phyloP scores from a whole-genome alignment of 2,888 invertebrate genomes.

The Eupithecia subumbrata region DNA sequence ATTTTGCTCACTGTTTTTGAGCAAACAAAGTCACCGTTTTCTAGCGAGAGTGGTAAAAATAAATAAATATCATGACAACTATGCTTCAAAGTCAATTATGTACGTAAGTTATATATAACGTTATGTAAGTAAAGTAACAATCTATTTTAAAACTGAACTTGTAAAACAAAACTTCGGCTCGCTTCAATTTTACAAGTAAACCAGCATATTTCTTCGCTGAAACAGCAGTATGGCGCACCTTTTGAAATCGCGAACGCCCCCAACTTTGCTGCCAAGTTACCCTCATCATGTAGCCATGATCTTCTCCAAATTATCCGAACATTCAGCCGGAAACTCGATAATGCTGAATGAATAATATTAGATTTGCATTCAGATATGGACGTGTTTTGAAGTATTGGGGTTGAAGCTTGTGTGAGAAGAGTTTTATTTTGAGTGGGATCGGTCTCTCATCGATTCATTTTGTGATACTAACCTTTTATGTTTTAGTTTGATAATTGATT shows the following conservation, averaged over 20 bases:
- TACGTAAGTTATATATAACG: no score
- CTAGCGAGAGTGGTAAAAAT: no score
- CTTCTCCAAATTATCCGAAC: constrained; percentile 22
- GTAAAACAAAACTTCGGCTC: background rate
- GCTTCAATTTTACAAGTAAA: background rate
- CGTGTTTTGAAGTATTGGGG: background rate
- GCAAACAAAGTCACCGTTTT: no score
- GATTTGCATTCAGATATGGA: background rate
- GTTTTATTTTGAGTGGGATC: background rate
- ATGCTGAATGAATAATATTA: constrained; percentile 19
- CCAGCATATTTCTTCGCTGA: constrained; percentile 3
- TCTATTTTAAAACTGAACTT: background rate
- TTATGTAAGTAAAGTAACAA: background rate
- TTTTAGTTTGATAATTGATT: background rate
- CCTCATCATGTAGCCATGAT: constrained; percentile 32
- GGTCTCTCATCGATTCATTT: background rate
- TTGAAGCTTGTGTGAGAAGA: background rate
- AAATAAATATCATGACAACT: no score
- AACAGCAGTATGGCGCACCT: constrained; percentile 4
- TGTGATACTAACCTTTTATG: background rate
- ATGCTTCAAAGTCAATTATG: no score
- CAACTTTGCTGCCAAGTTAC: constrained; percentile 16
- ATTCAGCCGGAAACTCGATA: constrained; percentile 30
- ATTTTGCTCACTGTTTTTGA: no score
- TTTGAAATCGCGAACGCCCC: background rate